Conservation (phyloP, 2,113 vertebrate species). For the Miniopterus natalensis region DNA sequence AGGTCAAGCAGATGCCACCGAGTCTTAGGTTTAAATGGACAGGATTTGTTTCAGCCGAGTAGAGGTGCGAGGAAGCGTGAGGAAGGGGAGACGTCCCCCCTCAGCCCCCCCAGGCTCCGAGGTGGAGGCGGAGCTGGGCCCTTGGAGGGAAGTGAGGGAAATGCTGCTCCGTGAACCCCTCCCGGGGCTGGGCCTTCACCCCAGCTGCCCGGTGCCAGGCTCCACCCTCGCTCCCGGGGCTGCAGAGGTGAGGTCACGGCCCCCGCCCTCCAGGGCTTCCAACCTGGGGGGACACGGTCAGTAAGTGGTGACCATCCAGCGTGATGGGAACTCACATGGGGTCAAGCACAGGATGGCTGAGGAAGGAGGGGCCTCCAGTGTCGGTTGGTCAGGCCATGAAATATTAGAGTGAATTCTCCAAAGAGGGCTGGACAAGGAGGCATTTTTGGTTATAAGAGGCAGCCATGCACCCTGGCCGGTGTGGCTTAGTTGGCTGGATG, state of each 20-base stretch:
- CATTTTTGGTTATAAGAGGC: background rate
- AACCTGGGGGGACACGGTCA: accelerated
- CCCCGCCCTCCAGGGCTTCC: background rate
- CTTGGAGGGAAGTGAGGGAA: too few species aligned
- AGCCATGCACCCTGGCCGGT: too few species aligned
- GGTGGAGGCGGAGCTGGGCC: background rate
- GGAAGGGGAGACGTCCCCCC: too few species aligned
- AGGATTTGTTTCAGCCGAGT: background rate
- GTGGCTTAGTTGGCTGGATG: too few species aligned
- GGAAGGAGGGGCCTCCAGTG: background rate
- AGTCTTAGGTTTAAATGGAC: background rate
- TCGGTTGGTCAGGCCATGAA: accelerated
- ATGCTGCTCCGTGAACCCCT: too few species aligned
- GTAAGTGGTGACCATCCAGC: accelerated
- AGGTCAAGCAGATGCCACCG: background rate
- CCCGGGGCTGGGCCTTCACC: too few species aligned
- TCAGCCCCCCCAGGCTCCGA: too few species aligned
- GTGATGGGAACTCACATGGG: accelerated
- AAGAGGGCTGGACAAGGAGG: too few species aligned
- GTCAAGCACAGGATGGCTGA: background rate
- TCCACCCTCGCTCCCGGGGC: accelerated
- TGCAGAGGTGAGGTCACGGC: too few species aligned
- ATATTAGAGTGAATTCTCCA: background rate
- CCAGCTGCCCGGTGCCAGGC: too few species aligned
- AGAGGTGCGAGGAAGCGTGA: background rate